These are phyloP conservation scores for Spheniscus mendiculus DNA, from an alignment of 2,113 vertebrate species.

Conservation along the genomic window DNA sequence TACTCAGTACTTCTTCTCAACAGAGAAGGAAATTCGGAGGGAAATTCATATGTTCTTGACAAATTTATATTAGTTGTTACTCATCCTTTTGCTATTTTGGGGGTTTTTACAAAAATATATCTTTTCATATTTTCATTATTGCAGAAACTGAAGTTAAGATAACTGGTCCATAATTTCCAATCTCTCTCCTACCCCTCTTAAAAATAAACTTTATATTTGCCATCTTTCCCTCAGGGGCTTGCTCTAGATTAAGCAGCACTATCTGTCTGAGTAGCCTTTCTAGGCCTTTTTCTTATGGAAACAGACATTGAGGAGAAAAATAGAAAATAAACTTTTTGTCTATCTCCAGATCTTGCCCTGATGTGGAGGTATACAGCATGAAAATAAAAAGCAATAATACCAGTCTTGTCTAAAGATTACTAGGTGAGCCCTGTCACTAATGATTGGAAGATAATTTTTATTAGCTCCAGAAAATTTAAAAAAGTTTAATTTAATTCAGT, in stretches of 20 bases:
- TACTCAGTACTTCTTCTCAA: neutral
- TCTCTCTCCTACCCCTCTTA: neutral
- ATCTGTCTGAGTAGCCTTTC: neutral
- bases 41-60: neutral
- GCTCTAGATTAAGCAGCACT: neutral
- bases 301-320: neutral
- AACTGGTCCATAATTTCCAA: neutral
- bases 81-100: neutral
- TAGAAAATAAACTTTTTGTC: neutral
- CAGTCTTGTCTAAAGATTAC: neutral
- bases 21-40: neutral
- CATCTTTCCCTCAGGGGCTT: neutral
- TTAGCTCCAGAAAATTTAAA: neutral
- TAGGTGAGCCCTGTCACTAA: neutral
- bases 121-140: neutral
- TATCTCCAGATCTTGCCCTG: neutral
- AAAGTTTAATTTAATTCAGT: neutral
- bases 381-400: neutral
- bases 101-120: neutral
- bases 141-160: neutral
- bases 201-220: neutral
- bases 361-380: neutral
- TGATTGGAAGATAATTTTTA: neutral
- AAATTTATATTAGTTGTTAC: neutral
- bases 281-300: neutral